Evolutionary conservation across 2,888 invertebrate species (phyloP).

Genomic region (Eubasilissa splendida): DNA sequence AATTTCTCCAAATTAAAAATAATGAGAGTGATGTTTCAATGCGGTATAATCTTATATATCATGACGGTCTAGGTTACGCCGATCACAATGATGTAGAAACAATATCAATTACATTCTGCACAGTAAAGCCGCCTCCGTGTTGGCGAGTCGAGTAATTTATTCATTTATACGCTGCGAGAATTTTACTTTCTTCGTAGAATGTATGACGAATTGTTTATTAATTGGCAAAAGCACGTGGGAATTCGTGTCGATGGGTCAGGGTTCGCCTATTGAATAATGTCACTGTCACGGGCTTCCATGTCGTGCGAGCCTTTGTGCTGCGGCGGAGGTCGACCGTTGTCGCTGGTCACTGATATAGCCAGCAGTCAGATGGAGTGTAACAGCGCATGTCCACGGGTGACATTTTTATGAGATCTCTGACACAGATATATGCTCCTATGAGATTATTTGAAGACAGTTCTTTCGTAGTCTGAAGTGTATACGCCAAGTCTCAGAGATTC

Average conservation of each 20-base stretch:
- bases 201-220: conserved; percentile 16
- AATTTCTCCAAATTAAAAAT: too few relatives aligned
- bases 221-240: conserved; percentile 17
- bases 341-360: too few relatives aligned
- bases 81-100: background rate
- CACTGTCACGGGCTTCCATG: background rate
- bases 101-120: background rate
- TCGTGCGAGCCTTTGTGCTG: too few relatives aligned
- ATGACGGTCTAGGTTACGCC: background rate
- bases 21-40: too few relatives aligned
- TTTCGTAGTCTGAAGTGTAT: too few relatives aligned
- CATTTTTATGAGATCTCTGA: too few relatives aligned
- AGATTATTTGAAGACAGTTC: too few relatives aligned
- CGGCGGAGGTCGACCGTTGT: too few relatives aligned
- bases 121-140: conserved; percentile 2
- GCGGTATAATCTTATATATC: background rate
- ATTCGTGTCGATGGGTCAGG: conserved; percentile 25
- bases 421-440: too few relatives aligned
- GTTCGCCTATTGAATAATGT: conserved; percentile 8
- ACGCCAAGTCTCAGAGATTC: too few relatives aligned
- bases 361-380: too few relatives aligned
- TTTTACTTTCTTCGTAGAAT: conserved; percentile 31
- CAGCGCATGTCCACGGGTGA: too few relatives aligned
- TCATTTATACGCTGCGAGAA: conserved; percentile 12
- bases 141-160: background rate